phyloP scores from a whole-genome alignment of 2,888 invertebrate species.

The Litoditis marina region DNA sequence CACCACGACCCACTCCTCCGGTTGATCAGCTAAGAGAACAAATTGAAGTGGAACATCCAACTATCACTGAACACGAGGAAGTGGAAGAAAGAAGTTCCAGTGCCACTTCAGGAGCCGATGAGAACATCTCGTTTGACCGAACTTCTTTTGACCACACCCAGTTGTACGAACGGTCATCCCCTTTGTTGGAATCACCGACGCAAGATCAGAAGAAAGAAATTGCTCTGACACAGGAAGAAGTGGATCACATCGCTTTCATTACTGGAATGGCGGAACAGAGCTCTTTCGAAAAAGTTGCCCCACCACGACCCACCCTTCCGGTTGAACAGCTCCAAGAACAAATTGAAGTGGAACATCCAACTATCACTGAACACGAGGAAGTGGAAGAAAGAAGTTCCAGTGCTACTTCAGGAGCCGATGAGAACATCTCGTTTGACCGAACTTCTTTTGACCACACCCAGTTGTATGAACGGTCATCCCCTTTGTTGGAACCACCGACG shows the following conservation, averaged over 20 bases:
- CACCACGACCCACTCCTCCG: too few species aligned
- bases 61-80: too few species aligned
- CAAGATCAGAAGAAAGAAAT: too few species aligned
- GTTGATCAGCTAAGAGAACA: too few species aligned
- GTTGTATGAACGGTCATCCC: constrained; percentile 7
- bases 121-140: too few species aligned
- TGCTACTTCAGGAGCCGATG: constrained; percentile 28
- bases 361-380: too few species aligned
- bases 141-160: too few species aligned
- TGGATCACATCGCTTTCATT: constrained; percentile 33
- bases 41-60: too few species aligned
- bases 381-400: constrained; percentile 13
- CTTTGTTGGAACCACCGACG: constrained; percentile 9
- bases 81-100: too few species aligned
- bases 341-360: not conserved
- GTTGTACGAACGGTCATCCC: too few species aligned
- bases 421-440: not conserved
- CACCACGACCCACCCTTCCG: not conserved
- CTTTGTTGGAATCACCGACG: too few species aligned
- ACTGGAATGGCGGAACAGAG: constrained; percentile 28
- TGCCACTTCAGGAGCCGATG: too few species aligned
- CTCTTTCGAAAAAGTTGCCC: constrained; percentile 22
- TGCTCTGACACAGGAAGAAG: constrained; percentile 28
- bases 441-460: constrained; percentile 11
- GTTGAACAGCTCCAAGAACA: not conserved